phyloP scores from a whole-genome alignment of 1,140 invertebrate species.

The Leptinotarsa lineolata region DNA sequence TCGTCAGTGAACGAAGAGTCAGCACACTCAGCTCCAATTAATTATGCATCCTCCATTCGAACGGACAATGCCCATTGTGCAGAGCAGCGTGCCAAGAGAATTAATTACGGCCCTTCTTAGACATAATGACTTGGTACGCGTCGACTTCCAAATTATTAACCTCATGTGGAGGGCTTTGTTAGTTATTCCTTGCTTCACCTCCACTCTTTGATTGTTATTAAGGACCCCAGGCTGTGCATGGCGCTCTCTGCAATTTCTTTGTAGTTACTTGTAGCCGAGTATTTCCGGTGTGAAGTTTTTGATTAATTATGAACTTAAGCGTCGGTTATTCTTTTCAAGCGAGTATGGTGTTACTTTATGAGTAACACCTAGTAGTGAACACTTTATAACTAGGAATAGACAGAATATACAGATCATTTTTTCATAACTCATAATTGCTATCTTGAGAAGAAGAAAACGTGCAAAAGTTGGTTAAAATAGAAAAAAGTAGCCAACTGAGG shows the following conservation, averaged over 20 bases:
- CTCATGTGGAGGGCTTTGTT: slow-evolving; percentile 29
- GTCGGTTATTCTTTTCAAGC: too few relatives aligned
- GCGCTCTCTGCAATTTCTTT: slow-evolving; percentile 9
- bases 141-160: slow-evolving; percentile 29
- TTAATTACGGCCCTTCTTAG: slow-evolving; percentile 27
- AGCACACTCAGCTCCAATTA: slow-evolving; percentile 5
- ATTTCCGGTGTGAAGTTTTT: not conserved
- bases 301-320: not conserved
- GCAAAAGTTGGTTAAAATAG: too few relatives aligned
- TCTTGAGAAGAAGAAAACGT: too few relatives aligned
- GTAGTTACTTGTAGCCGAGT: not conserved
- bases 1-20: not conserved
- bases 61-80: slow-evolving; percentile 31
- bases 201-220: slow-evolving; percentile 6
- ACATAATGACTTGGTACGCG: slow-evolving; percentile 28
- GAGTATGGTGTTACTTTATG: too few relatives aligned
- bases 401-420: too few relatives aligned
- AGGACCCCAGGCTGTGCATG: not conserved
- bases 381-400: too few relatives aligned
- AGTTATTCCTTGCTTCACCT: slow-evolving; percentile 15
- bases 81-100: slow-evolving; percentile 23
- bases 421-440: too few relatives aligned
- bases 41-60: slow-evolving; percentile 28
- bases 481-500: too few relatives aligned
- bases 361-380: too few relatives aligned